Conservation (phyloP, 1,140 invertebrate species). For the Polypedilum vanderplanki region DNA sequence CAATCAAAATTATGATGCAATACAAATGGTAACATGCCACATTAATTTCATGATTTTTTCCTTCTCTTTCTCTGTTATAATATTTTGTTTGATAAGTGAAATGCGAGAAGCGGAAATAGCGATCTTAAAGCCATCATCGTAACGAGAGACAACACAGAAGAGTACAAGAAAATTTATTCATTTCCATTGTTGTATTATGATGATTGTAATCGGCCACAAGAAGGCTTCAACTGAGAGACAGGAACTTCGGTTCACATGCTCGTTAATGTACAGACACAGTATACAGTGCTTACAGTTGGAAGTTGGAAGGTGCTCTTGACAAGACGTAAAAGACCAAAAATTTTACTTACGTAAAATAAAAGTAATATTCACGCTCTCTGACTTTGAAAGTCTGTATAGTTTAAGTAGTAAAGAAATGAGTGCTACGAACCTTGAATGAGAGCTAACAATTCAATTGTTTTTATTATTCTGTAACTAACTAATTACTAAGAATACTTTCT, state of each 20-base stretch:
- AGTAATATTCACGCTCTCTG: not conserved
- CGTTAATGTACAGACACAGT: no score
- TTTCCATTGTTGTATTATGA: no score
- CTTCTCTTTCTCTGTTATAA: not conserved
- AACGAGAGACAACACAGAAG: no score
- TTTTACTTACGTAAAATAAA: no score
- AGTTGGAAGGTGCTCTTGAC: not conserved
- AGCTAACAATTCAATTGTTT: not conserved
- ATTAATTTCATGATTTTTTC: not conserved
- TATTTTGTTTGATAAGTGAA: not conserved
- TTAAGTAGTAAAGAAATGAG: not conserved
- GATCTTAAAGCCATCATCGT: not conserved
- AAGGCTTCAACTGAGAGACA: not conserved
- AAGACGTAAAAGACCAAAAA: no score
- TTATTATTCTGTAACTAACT: conserved; percentile 13
- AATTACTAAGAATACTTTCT: not conserved
- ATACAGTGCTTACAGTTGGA: not conserved
- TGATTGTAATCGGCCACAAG: no score
- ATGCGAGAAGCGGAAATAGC: not conserved
- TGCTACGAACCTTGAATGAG: conserved; percentile 2
- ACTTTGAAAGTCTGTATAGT: not conserved
- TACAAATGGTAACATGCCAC: not conserved
- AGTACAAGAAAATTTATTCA: not conserved
- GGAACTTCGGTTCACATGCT: conserved; percentile 16
- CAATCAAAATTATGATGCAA: not conserved